These are phyloP conservation scores for Phoenicopterus ruber DNA, from an alignment of 2,113 vertebrate species.

Conservation along the genomic window DNA sequence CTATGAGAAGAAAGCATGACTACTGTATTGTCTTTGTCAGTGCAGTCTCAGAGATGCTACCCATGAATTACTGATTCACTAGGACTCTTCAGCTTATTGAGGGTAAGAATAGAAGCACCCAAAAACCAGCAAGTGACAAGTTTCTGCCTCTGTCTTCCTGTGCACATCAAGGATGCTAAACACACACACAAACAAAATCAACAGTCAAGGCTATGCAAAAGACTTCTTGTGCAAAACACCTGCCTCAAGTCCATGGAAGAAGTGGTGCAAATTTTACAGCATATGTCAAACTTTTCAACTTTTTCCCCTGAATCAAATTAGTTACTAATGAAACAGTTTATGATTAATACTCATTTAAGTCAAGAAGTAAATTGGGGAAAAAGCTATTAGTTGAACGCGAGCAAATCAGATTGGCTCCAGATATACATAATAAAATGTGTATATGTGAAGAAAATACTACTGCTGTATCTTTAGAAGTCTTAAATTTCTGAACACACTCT, in stretches of 20 bases:
- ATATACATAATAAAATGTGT: neutral
- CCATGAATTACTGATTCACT: neutral
- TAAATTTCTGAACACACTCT: neutral
- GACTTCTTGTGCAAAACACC: neutral
- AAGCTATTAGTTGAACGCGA: neutral
- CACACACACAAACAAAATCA: neutral
- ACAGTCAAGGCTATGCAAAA: neutral
- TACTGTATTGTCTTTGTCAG: neutral
- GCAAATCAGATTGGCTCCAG: neutral
- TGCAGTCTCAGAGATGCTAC: neutral
- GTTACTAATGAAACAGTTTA: slow-evolving; percentile 17
- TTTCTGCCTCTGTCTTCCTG: neutral
- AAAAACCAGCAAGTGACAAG: neutral
- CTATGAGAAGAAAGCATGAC: neutral
- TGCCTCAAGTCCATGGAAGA: neutral
- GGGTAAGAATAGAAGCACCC: neutral
- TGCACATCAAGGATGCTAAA: neutral
- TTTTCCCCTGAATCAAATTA: slow-evolving; percentile 6
- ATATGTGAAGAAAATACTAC: neutral
- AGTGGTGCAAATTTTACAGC: neutral
- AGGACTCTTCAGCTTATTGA: neutral
- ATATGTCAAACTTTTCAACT: neutral
- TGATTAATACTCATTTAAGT: slow-evolving; percentile 35
- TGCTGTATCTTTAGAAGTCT: neutral
- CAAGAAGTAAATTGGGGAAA: neutral